These are phyloP conservation scores for Cremastinae sp. DNA, from an alignment of 2,888 invertebrate genomes.

Conservation along the genomic window DNA sequence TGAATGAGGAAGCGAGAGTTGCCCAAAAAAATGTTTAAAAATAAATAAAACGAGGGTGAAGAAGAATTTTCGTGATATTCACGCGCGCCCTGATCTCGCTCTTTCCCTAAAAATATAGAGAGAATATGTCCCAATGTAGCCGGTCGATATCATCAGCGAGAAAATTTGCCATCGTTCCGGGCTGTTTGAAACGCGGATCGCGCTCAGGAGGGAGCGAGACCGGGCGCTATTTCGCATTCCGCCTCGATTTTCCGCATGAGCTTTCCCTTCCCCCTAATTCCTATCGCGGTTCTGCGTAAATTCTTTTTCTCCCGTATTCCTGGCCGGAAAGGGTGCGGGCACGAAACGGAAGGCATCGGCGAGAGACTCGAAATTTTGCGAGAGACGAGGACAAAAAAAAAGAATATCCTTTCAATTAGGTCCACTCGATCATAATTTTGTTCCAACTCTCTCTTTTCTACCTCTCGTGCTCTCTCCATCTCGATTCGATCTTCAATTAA, in stretches of 20 bases:
- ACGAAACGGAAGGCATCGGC: not conserved
- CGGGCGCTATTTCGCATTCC: constrained; percentile 70
- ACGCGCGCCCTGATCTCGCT: not conserved
- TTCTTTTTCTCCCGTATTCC: constrained; percentile 58
- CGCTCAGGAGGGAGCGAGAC: constrained; percentile 13
- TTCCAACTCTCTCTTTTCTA: too few relatives aligned
- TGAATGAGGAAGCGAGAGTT: too few relatives aligned
- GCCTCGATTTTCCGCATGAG: constrained; percentile 72
- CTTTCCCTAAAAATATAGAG: too few relatives aligned
- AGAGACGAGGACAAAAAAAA: not conserved
- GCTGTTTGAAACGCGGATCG: constrained; percentile 66
- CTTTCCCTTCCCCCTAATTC: constrained; percentile 38
- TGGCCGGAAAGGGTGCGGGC: not conserved
- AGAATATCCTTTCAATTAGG: not conserved
- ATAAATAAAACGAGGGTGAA: constrained; percentile 7
- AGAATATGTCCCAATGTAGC: not conserved
- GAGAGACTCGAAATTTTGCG: not conserved
- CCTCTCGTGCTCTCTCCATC: too few relatives aligned
- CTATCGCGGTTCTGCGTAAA: constrained; percentile 58
- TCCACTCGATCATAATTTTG: too few relatives aligned
- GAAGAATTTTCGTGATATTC: not conserved
- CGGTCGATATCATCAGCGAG: constrained; percentile 70
- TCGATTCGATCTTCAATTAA: too few relatives aligned
- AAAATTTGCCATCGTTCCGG: constrained; percentile 72
- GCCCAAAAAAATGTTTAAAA: constrained; percentile 25